Conservation (phyloP, 1,140 invertebrate species). For the Drosophila grimshawi region DNA sequence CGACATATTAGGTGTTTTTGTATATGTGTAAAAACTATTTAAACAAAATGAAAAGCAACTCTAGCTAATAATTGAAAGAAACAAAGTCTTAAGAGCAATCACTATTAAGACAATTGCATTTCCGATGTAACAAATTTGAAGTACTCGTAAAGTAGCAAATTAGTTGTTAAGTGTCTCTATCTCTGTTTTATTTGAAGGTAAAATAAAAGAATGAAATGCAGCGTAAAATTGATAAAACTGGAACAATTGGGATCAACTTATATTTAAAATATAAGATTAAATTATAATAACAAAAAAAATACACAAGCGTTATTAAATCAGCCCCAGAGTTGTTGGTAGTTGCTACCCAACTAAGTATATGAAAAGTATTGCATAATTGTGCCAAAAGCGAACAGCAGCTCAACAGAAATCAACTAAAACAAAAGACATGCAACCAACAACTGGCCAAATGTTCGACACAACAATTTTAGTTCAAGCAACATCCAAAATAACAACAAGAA, state of each 20-base stretch:
- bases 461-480: constrained; percentile 34
- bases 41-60: constrained; percentile 31
- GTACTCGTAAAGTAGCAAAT: constrained; percentile 37
- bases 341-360: constrained; percentile 46
- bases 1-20: constrained; percentile 74
- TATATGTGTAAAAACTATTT: constrained; percentile 68
- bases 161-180: constrained; percentile 42
- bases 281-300: constrained; percentile 66
- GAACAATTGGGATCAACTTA: constrained; percentile 85
- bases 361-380: constrained; percentile 51
- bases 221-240: constrained; percentile 83
- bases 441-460: constrained; percentile 51
- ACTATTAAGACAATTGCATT: constrained; percentile 52
- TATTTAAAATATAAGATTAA: constrained; percentile 84
- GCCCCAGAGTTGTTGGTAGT: constrained; percentile 56
- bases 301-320: constrained; percentile 61
- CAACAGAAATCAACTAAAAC: constrained; percentile 20
- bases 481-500: constrained; percentile 20
- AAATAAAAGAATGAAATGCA: constrained; percentile 77
- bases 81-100: constrained; percentile 23
- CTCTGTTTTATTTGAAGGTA: constrained; percentile 53
- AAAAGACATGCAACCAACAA: constrained; percentile 50
- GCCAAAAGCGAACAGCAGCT: constrained; percentile 28
- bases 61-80: constrained; percentile 8
- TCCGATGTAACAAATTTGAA: constrained; percentile 32